Evolutionary conservation across 2,797 vertebrate species (phyloP), one percentile per base, ranked within the genome.

Genomic region (Acanthurus lineatus): DNA sequence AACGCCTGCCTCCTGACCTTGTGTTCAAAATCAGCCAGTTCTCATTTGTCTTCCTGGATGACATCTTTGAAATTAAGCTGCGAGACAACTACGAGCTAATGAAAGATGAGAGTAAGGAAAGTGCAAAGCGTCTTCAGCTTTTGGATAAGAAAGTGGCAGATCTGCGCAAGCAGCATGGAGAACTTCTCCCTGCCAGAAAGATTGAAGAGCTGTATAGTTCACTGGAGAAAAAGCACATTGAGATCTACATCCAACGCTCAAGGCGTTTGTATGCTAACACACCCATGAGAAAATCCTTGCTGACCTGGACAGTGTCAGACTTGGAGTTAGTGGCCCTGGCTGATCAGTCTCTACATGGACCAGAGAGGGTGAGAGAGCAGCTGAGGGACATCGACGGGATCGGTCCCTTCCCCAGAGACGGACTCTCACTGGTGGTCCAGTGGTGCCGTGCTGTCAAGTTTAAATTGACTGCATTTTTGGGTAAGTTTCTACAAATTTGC

Each of bases 81-180:
- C 95, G 98, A 9, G 98, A 99, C 94, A 99, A 99, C 90, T 99
- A 99, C 0, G 98, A 99, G 93, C 92, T 99, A 70, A 98, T 99
- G 98, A 99, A 99, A 88, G 98, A 99, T 0, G 98, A 99, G 90
- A 98, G 96, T 74, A 99, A 99, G 86, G 98, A 99, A 88, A 99
- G 98, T 0, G 94, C 97, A 42, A 99, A 99, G 92, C 96, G 98
- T 9, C 90, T 99, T 73, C 96, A 97, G 90, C 94, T 99, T 68
- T 95, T 99, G 53, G 97, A 99, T 0, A 95, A 97, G 89, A 98
- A 98, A 78, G 98, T 99, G 83, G 97, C 96, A 0, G 98, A 99
- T 5, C 94, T 99, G 54, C 96, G 98, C 38, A 98, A 98, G 86
- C 98, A 99, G 88, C 98, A 99, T 0, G 98, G 98, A 0, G 98